A percentile compares a stretch with the other conserved stretches of the same genome.
These are phyloP conservation scores for Acanthiza pusilla DNA, from an alignment of 2,797 vertebrate genomes.

Conservation along the genomic window DNA sequence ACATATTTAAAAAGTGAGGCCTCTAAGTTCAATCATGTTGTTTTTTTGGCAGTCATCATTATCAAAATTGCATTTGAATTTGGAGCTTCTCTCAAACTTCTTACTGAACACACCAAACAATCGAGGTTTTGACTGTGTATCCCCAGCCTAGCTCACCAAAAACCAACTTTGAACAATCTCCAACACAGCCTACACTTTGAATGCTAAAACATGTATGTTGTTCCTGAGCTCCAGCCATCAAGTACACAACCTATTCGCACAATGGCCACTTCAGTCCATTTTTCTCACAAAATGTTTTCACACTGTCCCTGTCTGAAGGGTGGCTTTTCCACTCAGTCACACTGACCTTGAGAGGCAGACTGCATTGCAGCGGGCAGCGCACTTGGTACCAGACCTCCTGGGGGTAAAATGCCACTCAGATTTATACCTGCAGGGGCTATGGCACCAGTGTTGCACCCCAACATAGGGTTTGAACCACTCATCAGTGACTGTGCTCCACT, in stretches of 20 bases:
- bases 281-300: neutral
- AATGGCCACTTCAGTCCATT: neutral
- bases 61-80: neutral
- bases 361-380: slow-evolving; percentile 85
- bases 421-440: slow-evolving; percentile 84
- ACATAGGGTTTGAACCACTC: slow-evolving; percentile 90
- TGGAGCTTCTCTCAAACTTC: neutral
- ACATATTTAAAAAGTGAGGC: neutral
- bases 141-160: neutral
- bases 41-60: neutral
- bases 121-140: neutral
- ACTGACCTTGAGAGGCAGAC: slow-evolving; percentile 88
- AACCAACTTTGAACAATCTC: neutral
- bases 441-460: slow-evolving; percentile 84
- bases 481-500: slow-evolving; percentile 94
- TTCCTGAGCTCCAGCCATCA: neutral
- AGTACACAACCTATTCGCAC: neutral
- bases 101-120: neutral
- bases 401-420: slow-evolving; percentile 89
- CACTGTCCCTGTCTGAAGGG: neutral
- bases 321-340: slow-evolving; percentile 24
- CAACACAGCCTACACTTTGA: neutral
- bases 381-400: slow-evolving; percentile 86
- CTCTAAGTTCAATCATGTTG: neutral
- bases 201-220: neutral